Conservation (phyloP, 2,113 vertebrate species). For the Vidua chalybeata region DNA sequence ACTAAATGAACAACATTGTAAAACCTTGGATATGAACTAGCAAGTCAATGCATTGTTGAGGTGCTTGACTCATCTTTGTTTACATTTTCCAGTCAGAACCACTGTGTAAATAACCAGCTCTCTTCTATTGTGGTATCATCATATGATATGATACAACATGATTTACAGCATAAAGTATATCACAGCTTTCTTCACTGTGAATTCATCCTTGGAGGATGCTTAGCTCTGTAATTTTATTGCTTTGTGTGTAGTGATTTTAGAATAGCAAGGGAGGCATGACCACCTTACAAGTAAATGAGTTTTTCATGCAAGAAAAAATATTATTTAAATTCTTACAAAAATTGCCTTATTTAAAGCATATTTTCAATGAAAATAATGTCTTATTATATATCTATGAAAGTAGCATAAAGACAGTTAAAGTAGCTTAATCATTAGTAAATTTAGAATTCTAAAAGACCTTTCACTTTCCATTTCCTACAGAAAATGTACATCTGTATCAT, state of each 20-base stretch:
- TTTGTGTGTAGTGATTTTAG: constrained; percentile 42
- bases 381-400: constrained; percentile 36
- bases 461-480: constrained; percentile 10
- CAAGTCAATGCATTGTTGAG: constrained; percentile 40
- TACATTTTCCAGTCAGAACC: constrained; percentile 64
- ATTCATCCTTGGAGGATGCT: constrained; percentile 60
- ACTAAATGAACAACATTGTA: not conserved
- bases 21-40: not conserved
- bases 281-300: not conserved
- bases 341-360: constrained; percentile 65
- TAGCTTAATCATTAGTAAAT: not conserved
- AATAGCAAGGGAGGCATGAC: constrained; percentile 1
- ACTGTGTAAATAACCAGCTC: constrained; percentile 64
- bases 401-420: constrained; percentile 23
- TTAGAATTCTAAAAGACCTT: constrained; percentile 12
- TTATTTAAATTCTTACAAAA: constrained; percentile 26
- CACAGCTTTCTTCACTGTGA: constrained; percentile 65
- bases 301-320: constrained; percentile 16
- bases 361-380: constrained; percentile 64
- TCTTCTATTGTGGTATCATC: constrained; percentile 43
- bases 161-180: constrained; percentile 36
- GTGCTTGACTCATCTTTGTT: constrained; percentile 66
- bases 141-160: constrained; percentile 11
- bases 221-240: constrained; percentile 45
- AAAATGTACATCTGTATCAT: not conserved